phyloP scores from a whole-genome alignment of 1,140 invertebrate species.

The Mactra quadrangularis region DNA sequence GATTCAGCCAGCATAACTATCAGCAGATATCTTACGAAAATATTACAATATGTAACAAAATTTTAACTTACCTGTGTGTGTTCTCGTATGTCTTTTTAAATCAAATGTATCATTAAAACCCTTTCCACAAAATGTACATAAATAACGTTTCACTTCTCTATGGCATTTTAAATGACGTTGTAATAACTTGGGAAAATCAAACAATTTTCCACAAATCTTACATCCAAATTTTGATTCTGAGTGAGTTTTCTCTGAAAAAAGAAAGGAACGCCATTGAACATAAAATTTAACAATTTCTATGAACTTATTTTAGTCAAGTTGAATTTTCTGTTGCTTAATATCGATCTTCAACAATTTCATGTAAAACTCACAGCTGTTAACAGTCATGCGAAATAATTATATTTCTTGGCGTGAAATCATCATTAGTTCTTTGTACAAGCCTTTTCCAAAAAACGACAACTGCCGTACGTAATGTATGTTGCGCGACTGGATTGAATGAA shows the following conservation, averaged over 20 bases:
- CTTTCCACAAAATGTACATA: constrained; percentile 99
- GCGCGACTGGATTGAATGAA: too few species aligned
- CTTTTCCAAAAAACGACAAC: too few species aligned
- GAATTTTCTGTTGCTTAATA: neutral
- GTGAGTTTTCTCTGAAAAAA: constrained; percentile 6
- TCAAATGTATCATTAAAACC: constrained; percentile 99
- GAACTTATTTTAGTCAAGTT: neutral
- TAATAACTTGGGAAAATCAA: constrained; percentile 96
- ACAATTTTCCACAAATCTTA: constrained; percentile 88
- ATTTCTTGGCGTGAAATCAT: too few species aligned
- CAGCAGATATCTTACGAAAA: too few species aligned
- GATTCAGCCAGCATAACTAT: too few species aligned
- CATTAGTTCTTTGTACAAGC: too few species aligned
- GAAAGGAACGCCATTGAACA: neutral
- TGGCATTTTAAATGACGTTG: constrained; percentile 99
- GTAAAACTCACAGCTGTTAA: neutral
- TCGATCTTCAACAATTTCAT: neutral
- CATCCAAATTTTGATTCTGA: constrained; percentile 41
- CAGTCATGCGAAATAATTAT: too few species aligned
- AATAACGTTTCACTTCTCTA: constrained; percentile 98
- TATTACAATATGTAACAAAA: too few species aligned
- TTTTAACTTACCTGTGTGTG: constrained; percentile 96
- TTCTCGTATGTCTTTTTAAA: constrained; percentile 98
- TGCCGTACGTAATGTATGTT: too few species aligned
- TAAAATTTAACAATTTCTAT: neutral